These are phyloP conservation scores for Macquaria ambigua DNA, from an alignment of 2,113 vertebrate genomes.

Conservation along the genomic window DNA sequence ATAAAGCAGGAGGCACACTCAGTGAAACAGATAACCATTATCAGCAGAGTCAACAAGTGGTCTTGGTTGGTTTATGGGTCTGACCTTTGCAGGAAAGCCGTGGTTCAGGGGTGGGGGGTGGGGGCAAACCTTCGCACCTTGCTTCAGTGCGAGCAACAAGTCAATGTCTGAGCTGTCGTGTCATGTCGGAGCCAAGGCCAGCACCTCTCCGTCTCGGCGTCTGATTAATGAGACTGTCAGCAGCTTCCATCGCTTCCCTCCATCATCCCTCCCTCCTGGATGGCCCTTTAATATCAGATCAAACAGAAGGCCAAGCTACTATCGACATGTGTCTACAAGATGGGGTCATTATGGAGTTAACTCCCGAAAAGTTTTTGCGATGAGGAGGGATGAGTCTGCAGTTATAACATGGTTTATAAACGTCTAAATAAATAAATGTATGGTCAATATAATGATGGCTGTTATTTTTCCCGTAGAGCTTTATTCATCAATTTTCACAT, in stretches of 20 bases:
- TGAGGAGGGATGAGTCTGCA: neutral
- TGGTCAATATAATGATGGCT: neutral
- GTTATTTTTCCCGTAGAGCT: slow-evolving; percentile 1
- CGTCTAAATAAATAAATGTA: neutral
- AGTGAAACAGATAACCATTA: slow-evolving; percentile 41
- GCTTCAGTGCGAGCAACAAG: slow-evolving; percentile 16
- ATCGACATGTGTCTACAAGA: slow-evolving; percentile 28
- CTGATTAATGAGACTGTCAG: slow-evolving; percentile 70
- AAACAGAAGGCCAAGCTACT: slow-evolving; percentile 23
- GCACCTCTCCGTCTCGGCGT: slow-evolving; percentile 33
- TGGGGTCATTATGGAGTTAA: neutral
- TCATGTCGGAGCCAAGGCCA: slow-evolving; percentile 45
- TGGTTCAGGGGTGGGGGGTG: neutral
- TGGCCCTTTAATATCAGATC: slow-evolving; percentile 54
- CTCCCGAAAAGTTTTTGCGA: neutral
- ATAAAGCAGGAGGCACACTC: slow-evolving; percentile 47
- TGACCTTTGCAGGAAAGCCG: slow-evolving; percentile 45
- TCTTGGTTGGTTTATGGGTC: neutral
- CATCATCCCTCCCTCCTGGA: slow-evolving; percentile 57
- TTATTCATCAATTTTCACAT: neutral
- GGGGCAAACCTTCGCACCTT: neutral
- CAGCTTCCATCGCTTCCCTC: slow-evolving; percentile 52
- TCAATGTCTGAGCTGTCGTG: slow-evolving; percentile 1
- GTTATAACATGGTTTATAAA: neutral
- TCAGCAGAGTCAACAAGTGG: slow-evolving; percentile 37